A percentile compares a stretch with the other conserved stretches of the same genome.
phyloP scores from a whole-genome alignment of 1,140 invertebrate genomes.

The Drosophila bipectinata region DNA sequence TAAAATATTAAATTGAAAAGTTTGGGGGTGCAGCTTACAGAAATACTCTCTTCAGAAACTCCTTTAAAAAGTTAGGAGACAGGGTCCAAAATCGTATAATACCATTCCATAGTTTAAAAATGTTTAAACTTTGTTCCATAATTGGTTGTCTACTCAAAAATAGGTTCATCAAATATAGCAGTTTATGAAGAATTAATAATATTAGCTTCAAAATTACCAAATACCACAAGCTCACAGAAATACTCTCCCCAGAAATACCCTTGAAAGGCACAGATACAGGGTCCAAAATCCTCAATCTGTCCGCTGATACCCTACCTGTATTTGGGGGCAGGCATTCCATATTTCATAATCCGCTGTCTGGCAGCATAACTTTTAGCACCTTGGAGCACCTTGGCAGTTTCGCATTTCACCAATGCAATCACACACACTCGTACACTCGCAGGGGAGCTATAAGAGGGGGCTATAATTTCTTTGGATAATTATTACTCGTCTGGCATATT shows the following conservation, averaged over 20 bases:
- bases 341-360: slow-evolving; percentile 52
- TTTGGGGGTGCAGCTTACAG: no score
- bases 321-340: slow-evolving; percentile 33
- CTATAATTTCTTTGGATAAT: slow-evolving; percentile 73
- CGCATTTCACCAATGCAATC: slow-evolving; percentile 51
- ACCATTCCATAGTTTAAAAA: no score
- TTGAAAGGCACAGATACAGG: not conserved
- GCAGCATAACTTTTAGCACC: slow-evolving; percentile 59
- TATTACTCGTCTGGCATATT: slow-evolving; percentile 58
- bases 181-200: no score
- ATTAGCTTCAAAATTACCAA: no score
- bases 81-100: no score
- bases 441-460: slow-evolving; percentile 1
- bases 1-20: no score
- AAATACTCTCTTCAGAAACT: no score
- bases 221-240: no score
- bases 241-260: not conserved
- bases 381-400: slow-evolving; percentile 50
- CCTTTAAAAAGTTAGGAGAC: no score
- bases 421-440: slow-evolving; percentile 12
- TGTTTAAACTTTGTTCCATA: no score
- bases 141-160: no score
- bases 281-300: slow-evolving; percentile 18
- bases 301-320: not conserved
- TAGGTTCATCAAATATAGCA: no score